phyloP scores from a whole-genome alignment of 2,113 vertebrate species.

The Gallinago jamesoni region DNA sequence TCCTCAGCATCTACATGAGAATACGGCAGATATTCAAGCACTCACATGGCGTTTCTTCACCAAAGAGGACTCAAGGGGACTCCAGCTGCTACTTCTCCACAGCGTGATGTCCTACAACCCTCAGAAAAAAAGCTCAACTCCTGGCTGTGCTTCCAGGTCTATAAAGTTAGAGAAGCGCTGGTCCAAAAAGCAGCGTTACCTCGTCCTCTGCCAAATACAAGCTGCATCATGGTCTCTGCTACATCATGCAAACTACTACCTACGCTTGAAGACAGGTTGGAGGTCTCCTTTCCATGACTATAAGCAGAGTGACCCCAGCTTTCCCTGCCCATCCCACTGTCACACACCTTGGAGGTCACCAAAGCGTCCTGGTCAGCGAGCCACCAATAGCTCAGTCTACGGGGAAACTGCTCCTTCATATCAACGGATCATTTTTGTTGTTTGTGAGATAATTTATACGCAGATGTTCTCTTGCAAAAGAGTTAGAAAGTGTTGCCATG shows the following conservation, averaged over 20 bases:
- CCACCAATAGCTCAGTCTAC: background rate
- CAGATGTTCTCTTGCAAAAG: background rate
- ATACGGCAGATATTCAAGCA: too few species aligned
- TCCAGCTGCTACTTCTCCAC: background rate
- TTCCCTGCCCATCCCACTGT: background rate
- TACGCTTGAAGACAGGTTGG: rapidly evolving
- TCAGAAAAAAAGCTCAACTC: background rate
- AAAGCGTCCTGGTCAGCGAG: background rate
- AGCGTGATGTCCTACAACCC: background rate
- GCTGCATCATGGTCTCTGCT: background rate
- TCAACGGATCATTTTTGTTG: background rate
- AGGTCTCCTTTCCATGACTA: background rate
- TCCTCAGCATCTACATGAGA: background rate
- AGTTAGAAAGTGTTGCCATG: background rate
- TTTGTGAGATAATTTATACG: background rate
- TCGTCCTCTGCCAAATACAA: background rate
- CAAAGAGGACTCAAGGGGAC: background rate
- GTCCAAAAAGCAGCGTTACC: background rate
- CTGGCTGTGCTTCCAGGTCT: background rate
- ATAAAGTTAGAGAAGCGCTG: background rate
- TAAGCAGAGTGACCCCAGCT: background rate
- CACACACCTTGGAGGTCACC: background rate
- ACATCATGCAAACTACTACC: background rate
- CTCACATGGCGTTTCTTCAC: rapidly evolving
- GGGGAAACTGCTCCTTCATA: background rate